phyloP scores from a whole-genome alignment of 2,888 invertebrate species.

The Bimastos eiseni region DNA sequence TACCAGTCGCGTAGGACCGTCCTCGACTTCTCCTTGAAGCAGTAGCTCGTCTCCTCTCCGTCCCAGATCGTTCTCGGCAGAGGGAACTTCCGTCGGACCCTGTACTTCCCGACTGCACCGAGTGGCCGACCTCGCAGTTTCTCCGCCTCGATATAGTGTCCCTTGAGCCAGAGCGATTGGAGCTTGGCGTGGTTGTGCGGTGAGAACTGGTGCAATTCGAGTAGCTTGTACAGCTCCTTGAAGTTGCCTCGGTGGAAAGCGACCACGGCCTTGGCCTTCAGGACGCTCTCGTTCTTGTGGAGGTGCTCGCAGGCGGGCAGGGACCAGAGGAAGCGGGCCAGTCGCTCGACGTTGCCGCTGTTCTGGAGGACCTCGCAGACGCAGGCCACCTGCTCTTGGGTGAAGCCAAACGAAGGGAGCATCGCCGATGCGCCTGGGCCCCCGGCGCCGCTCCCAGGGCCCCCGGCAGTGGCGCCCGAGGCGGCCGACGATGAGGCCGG shows the following conservation, averaged over 20 bases:
- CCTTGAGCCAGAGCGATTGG: constrained; percentile 92
- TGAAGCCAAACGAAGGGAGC: constrained; percentile 68
- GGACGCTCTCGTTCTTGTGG: constrained; percentile 93
- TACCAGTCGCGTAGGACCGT: constrained; percentile 89
- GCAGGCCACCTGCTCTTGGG: constrained; percentile 97
- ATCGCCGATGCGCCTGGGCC: not conserved
- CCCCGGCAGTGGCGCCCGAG: not conserved
- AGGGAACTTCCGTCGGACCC: constrained; percentile 94
- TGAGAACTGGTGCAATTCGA: constrained; percentile 92
- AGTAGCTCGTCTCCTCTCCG: constrained; percentile 76
- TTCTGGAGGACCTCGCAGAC: constrained; percentile 97
- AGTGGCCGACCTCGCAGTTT: constrained; percentile 87
- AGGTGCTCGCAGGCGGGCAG: constrained; percentile 93
- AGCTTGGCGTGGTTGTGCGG: constrained; percentile 79
- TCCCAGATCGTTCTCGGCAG: constrained; percentile 98
- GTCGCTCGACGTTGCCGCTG: constrained; percentile 91
- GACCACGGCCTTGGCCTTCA: constrained; percentile 95
- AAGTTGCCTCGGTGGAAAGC: constrained; percentile 83
- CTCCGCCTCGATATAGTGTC: constrained; percentile 98
- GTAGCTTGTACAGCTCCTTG: constrained; percentile 91
- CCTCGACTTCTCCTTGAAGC: constrained; percentile 77
- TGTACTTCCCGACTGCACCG: constrained; percentile 79
- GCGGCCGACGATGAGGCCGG: not conserved
- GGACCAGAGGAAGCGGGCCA: constrained; percentile 94
- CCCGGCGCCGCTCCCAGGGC: not conserved